Evolutionary conservation across 2,113 vertebrate species (phyloP), one percentile per base, ranked within the genome.

Genomic region (Eudorcas thomsonii): DNA sequence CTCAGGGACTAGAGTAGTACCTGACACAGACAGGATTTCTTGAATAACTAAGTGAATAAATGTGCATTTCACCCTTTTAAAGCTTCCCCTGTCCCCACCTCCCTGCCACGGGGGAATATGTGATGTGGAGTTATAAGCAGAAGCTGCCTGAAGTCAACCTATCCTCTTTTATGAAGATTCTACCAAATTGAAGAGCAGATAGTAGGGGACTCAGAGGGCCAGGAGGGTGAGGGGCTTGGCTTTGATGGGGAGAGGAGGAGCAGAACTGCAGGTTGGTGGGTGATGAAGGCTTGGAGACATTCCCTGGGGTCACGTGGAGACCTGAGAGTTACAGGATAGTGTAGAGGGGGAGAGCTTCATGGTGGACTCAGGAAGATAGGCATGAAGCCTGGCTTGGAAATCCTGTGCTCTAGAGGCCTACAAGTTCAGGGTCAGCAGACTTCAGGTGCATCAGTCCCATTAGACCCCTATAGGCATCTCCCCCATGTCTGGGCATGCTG

Each of bases 41-140:
- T 87, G 25, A 94, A 71, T 59, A 84, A 57, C n/a, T 52, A 90
- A 85, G 17, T 86, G 60, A 93, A 30, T 86, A 55, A 39, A 89
- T 60, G 39, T 25, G 8, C 28, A 33, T 39, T 43, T 90, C 33
- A 77, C 77, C 60, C 26, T 64, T 43, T 82, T 54, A 48, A 78
- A 33, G 4, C 21, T 3, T 16, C 33, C 5, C 7, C 39, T 16
- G 26, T 6, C 81, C 3, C 39, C 28, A 21, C 28, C 2, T 39
- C 23, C 30, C 77, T 39, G 19, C 39, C 23, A 13, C 6, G 1
- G n/a, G 23, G 62, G 16, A 87, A 23, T 59, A 15, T 52, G 33
- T 55, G 52, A 74, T n/a, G 55, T 13, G n/a, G 60, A 95, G 86
- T 39, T 95, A 78, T 45, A 93, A 88, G 78, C 45, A 88, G 87